Base-by-base conservation (phyloP, 2,113 vertebrate genomes). In the Triplophysa tibetana region DNA sequence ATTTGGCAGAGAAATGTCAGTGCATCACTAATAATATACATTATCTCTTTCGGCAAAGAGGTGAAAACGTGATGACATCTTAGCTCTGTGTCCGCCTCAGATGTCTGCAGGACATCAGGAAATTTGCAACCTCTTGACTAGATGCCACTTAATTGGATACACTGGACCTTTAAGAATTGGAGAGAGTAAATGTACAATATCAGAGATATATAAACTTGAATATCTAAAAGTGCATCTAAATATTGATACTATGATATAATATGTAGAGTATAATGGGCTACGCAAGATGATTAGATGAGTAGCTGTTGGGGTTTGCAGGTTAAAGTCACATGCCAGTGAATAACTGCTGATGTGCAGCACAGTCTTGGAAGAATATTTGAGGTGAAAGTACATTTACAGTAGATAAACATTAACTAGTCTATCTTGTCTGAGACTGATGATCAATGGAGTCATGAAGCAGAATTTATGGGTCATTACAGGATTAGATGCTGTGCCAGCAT, bases 401-500 rank as follows among this genome's bases (percentile, higher is more conserved):
- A 63, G 69, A 77, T 70, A 83, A 38, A 72, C 70, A 67, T 65
- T 70, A 77, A 76, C 81, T 75, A 80, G 80, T 75, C 67, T 61
- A 72, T 85, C 77, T 69, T 60, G 70, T 78, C 81, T 83, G 70
- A 68, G 75, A 52, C 29, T 77, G 43, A 68, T 84, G 85, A 89
- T 89, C 84, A 83, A 86, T 86, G 73, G 78, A 82, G 73, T 69
- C 78, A 82, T 78, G 82, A 67, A 83, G 70, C 66, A 67, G 76
- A 82, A 86, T 87, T 85, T 86, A 83, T 81, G 70, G 80, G 68
- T 82, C 80, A 88, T 81, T 78, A 75, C 80, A 33, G 80, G 83
- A 85, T 69, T 78, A 64, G 79, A 56, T 82, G 52, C 67, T 76
- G 45, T 75, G 79, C 69, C 67, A 80, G 65, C 70, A 77, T 70